These are phyloP conservation scores for Hecatera dysodea DNA, from an alignment of 2,888 invertebrate species.

Conservation along the genomic window DNA sequence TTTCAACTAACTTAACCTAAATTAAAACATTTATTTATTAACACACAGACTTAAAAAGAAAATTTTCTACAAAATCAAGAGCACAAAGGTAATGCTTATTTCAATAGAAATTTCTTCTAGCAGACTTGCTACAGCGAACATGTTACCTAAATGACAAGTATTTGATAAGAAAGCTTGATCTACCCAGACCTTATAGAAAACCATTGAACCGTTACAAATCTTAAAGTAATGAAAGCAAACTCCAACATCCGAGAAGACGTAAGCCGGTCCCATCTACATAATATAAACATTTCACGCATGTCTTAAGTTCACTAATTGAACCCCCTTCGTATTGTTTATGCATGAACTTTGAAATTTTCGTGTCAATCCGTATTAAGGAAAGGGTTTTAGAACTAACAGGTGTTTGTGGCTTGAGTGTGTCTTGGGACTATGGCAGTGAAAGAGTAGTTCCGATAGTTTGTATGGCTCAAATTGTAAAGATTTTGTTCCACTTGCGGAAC, in stretches of 20 bases:
- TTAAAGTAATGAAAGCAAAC: conserved; percentile 46
- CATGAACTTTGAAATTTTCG: conserved; percentile 77
- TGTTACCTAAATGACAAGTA: too few species aligned
- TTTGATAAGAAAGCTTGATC: too few species aligned
- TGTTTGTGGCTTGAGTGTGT: conserved; percentile 55
- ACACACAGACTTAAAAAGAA: too few species aligned
- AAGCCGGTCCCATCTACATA: conserved; percentile 49
- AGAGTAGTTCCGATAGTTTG: background rate
- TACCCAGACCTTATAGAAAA: too few species aligned
- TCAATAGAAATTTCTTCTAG: too few species aligned
- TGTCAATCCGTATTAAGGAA: conserved; percentile 76
- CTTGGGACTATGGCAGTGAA: conserved; percentile 24
- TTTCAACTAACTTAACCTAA: too few species aligned
- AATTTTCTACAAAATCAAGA: too few species aligned
- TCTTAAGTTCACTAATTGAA: conserved; percentile 75
- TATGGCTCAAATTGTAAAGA: too few species aligned
- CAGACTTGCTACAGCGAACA: too few species aligned
- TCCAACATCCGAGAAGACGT: conserved; percentile 40
- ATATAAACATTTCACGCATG: conserved; percentile 68
- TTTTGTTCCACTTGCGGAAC: too few species aligned
- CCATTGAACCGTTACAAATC: conserved; percentile 30
- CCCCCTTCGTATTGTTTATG: conserved; percentile 75
- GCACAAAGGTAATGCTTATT: too few species aligned
- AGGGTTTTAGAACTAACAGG: conserved; percentile 65
- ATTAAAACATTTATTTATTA: too few species aligned